Conservation (phyloP, 2,113 vertebrate species). For the Otus sunia region DNA sequence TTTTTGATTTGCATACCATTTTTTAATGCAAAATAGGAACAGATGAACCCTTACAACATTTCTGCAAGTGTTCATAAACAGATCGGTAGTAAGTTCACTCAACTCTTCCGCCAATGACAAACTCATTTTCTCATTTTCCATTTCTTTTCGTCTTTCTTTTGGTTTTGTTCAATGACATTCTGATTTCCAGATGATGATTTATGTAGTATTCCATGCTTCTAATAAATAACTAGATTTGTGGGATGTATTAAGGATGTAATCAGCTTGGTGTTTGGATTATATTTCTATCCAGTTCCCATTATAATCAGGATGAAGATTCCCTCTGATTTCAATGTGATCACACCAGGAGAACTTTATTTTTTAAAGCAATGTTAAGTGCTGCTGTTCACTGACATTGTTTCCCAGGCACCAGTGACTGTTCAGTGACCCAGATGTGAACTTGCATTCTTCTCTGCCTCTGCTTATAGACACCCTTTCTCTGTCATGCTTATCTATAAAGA, state of each 20-base stretch:
- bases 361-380: conserved; percentile 28
- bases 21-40: background rate
- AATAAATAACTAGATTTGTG: conserved; percentile 2
- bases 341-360: background rate
- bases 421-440: conserved; percentile 68
- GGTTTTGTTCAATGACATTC: background rate
- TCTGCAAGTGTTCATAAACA: background rate
- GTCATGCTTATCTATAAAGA: conserved; percentile 15
- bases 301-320: background rate
- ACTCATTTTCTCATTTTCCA: background rate
- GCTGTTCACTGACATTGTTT: conserved; percentile 45
- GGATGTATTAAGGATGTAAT: background rate
- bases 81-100: background rate
- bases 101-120: background rate
- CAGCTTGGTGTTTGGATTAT: background rate
- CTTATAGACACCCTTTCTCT: conserved; percentile 42
- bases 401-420: conserved; percentile 43
- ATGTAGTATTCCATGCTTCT: background rate
- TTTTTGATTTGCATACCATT: background rate
- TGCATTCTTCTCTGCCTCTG: conserved; percentile 1
- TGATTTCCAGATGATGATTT: background rate
- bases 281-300: background rate
- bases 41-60: background rate
- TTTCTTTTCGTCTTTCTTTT: background rate
- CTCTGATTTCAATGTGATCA: background rate